phyloP scores from a whole-genome alignment of 2,797 vertebrate genomes.

The Scolopax rusticola region DNA sequence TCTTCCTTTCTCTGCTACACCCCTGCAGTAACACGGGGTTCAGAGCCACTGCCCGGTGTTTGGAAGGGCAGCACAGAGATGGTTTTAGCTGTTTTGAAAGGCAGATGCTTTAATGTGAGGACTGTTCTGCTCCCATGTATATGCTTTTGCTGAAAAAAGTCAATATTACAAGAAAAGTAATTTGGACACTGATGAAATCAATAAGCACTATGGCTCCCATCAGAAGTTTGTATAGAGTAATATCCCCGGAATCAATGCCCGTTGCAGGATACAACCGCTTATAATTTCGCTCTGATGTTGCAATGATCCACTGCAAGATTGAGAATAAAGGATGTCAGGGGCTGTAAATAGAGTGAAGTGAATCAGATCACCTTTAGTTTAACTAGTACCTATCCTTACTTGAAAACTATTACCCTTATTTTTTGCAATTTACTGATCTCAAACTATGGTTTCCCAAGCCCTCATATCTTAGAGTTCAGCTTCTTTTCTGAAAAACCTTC shows the following conservation, averaged over 20 bases:
- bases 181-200: constrained; percentile 35
- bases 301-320: not conserved
- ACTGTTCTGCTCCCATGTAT: not conserved
- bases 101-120: not conserved
- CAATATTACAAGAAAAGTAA: constrained; percentile 51
- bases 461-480: not conserved
- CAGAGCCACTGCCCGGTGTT: not conserved
- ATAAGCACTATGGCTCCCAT: not conserved
- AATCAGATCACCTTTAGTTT: not conserved
- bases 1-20: not conserved
- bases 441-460: not conserved
- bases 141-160: not conserved
- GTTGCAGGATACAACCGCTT: constrained; percentile 13
- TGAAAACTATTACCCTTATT: not conserved
- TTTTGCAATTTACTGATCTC: not conserved
- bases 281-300: not conserved
- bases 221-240: not conserved
- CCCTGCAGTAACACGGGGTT: not conserved
- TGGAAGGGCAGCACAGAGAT: not conserved
- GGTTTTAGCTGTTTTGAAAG: not conserved
- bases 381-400: not conserved
- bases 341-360: not conserved
- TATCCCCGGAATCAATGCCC: constrained; percentile 25
- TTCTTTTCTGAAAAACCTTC: not conserved
- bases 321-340: not conserved